Evolutionary conservation across 2,888 invertebrate species (phyloP), one percentile per base, ranked within the genome.

Genomic region (Lamellibrachia satsuma): DNA sequence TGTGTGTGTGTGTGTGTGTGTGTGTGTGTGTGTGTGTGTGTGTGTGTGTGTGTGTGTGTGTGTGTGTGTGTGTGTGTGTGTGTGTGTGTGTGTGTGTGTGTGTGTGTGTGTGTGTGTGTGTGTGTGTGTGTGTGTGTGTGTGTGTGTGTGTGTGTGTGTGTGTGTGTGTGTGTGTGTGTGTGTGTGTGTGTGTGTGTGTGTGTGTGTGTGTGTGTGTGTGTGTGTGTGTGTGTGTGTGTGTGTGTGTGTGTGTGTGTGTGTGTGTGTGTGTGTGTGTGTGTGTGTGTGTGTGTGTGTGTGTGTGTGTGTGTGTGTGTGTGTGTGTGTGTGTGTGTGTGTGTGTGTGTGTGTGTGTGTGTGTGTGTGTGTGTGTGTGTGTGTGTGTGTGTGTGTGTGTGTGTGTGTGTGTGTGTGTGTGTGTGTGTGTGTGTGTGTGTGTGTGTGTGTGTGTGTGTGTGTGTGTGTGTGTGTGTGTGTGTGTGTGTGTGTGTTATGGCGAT

Each of bases 41-140:
- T 55, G 60, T 22, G 52, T 92, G 90, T 11, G 52, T 91, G 51
- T n/a, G 27, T 92, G 11, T 27, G 27, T 93, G 60, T 9, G 60
- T 60, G 60, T 11, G 60, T 60, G 60, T 11, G 60, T 60, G 60
- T 11, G 60, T 60, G 60, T 11, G 60, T 60, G 60, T 11, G 60
- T 60, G 60, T 11, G 60, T 60, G 60, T 11, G 60, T 60, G 60
- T 11, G 60, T 60, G 60, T 11, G 55, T 55, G 55, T 7, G 55
- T 55, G 55, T 7, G 60, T 60, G 60, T 11, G 60, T 60, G 60
- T 11, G 60, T 60, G 60, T 15, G 60, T 60, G 60, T 15, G 60
- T 60, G 60, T 15, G 60, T 60, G 60, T 15, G 60, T 60, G 60
- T 15, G 60, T 60, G 60, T 15, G 60, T 60, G 60, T 15, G 60